phyloP scores from a whole-genome alignment of 2,797 vertebrate genomes.

The Characodon lateralis region DNA sequence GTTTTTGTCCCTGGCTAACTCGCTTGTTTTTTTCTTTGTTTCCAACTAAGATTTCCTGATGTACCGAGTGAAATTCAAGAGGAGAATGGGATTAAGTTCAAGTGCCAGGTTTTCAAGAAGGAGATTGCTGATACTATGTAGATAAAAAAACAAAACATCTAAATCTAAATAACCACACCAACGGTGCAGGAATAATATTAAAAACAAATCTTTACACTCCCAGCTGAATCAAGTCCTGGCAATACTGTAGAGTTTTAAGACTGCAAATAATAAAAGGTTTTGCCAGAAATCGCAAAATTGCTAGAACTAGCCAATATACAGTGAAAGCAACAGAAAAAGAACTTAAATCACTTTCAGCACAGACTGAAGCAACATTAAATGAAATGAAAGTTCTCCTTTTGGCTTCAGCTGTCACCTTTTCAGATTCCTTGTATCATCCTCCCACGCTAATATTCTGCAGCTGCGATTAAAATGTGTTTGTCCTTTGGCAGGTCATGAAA shows the following conservation, averaged over 20 bases:
- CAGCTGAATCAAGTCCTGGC: not conserved
- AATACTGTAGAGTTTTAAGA: not conserved
- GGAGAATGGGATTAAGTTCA: constrained; percentile 82
- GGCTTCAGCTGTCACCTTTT: constrained; percentile 7
- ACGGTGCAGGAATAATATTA: no score
- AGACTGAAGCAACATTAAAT: not conserved
- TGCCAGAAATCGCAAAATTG: not conserved
- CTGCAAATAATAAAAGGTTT: not conserved
- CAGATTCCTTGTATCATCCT: not conserved
- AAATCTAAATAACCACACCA: not conserved
- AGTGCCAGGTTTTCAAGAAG: constrained; percentile 83
- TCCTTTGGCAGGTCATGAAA: constrained; percentile 6
- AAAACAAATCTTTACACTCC: not conserved
- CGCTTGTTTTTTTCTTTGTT: constrained; percentile 14
- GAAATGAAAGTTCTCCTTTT: not conserved
- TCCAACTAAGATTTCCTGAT: constrained; percentile 72
- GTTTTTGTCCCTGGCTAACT: constrained; percentile 3
- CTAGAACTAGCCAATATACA: not conserved
- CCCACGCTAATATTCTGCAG: constrained; percentile 22
- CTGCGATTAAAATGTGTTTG: constrained; percentile 33
- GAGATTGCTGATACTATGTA: constrained; percentile 11
- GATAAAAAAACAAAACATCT: not conserved
- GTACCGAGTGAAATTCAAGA: constrained; percentile 81
- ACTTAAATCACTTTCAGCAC: constrained; percentile 9
- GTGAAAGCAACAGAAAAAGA: not conserved